Base-by-base conservation (phyloP, 2,888 invertebrate genomes). In the Lydus trimaculatus region DNA sequence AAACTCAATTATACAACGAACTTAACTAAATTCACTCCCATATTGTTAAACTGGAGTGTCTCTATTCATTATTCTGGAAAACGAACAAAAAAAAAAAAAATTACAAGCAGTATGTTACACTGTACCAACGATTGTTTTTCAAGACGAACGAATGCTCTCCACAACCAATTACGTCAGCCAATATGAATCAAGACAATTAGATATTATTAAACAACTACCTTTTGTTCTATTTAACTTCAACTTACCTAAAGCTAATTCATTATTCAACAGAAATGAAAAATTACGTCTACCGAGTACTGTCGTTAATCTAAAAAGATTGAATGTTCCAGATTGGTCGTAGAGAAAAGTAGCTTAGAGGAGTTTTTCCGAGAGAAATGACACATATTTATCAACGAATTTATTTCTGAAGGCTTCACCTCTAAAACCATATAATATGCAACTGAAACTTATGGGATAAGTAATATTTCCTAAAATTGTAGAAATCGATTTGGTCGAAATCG, bases 21-120 rank as follows among this genome's bases (percentile, higher is more conserved):
- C 43, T 43, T 43, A n/a, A 43, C 43, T 17, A 43, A 43, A 43
- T 43, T 43, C 43, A 43, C 43, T 43, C 43, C 43, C 43, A 43
- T 43, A 43, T 43, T 43, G 43, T 43, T 43, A 43, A 43, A 43
- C 7, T 17, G 7, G 17, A 43, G 43, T 43, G 5, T 7, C 17
- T 43, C 43, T 43, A 43, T 36, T 15, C 36, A 36, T 43, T n/a
- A 43, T 43, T 17, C 43, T 43, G 11, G 7, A n/a, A n/a, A 17
- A 43, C 7, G 17, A 13, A 17, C 6, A 17, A 17, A 17, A 43
- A 43, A 43, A 43, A 36, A 36, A 15, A 4, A 9, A 13, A 8
- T 4, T 43, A 43, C 43, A 43, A 43, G 43, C 17, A 43, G 43
- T n/a, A 5, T 2, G 15, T 36, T 36, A 17, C n/a, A n/a, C 17